phyloP scores from a whole-genome alignment of 2,888 invertebrate species.

The Eupithecia centaureata region DNA sequence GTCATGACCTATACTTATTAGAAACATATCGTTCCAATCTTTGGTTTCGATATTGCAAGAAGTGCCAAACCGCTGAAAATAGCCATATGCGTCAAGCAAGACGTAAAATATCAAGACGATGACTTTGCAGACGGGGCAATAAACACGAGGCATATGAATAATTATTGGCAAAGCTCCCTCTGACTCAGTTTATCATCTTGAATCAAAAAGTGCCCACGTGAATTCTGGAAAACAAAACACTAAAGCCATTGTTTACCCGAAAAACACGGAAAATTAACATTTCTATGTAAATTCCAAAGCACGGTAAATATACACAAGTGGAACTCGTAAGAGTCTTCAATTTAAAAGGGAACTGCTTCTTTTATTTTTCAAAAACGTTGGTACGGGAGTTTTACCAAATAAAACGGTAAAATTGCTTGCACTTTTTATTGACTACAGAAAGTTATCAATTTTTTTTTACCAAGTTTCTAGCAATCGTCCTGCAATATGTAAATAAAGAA shows the following conservation, averaged over 20 bases:
- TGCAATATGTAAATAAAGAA: conserved; percentile 22
- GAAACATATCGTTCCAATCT: conserved; percentile 52
- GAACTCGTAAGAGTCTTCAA: conserved; percentile 10
- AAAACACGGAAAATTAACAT: conserved; percentile 39
- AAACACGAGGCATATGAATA: conserved; percentile 69
- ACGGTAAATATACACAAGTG: conserved; percentile 19
- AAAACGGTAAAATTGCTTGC: conserved; percentile 14
- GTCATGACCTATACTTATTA: conserved; percentile 47
- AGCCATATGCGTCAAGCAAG: conserved; percentile 69
- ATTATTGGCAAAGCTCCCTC: conserved; percentile 70
- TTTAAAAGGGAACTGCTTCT: conserved; percentile 16
- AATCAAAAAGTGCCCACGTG: conserved; percentile 52
- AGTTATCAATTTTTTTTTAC: conserved; percentile 14
- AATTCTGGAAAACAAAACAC: conserved; percentile 48
- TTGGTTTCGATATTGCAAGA: conserved; percentile 44
- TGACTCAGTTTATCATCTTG: conserved; percentile 57
- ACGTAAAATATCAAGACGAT: conserved; percentile 62
- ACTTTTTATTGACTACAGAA: conserved; percentile 6
- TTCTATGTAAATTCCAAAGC: conserved; percentile 11
- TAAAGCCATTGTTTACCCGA: conserved; percentile 50
- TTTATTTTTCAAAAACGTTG: conserved; percentile 5
- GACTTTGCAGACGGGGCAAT: conserved; percentile 65
- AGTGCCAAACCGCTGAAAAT: conserved; percentile 62
- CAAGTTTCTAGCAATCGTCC: background rate
- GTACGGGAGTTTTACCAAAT: conserved; percentile 9